Conservation (phyloP, 2,888 invertebrate genomes). For the Drosophila acutilabella region DNA sequence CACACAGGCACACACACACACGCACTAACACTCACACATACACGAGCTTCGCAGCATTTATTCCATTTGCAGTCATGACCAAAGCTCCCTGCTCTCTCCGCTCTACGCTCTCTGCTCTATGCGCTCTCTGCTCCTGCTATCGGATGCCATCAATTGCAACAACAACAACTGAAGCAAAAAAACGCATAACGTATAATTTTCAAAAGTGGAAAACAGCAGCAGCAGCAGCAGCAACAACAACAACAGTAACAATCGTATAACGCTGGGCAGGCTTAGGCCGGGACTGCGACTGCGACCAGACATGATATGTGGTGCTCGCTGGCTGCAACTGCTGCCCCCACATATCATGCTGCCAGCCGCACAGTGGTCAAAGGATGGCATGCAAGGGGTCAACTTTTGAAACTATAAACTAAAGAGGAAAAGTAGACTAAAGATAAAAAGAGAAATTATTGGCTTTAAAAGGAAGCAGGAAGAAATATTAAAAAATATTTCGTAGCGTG, state of each 20-base stretch:
- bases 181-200: slow-evolving; percentile 74
- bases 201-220: slow-evolving; percentile 73
- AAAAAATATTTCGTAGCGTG: too few species aligned
- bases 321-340: slow-evolving; percentile 55
- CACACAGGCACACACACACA: slow-evolving; percentile 18
- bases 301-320: slow-evolving; percentile 52
- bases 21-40: slow-evolving; percentile 9
- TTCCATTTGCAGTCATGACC: slow-evolving; percentile 25
- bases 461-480: too few species aligned
- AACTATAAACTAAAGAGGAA: background rate
- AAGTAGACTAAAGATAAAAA: background rate
- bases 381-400: background rate
- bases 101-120: slow-evolving; percentile 43
- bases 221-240: slow-evolving; percentile 37
- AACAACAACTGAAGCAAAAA: slow-evolving; percentile 33
- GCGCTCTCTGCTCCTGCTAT: slow-evolving; percentile 67
- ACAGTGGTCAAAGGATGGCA: slow-evolving; percentile 50
- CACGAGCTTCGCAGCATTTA: slow-evolving; percentile 10
- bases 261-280: slow-evolving; percentile 54
- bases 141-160: slow-evolving; percentile 78
- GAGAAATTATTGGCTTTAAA: background rate
- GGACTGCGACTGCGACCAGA: slow-evolving; percentile 37
- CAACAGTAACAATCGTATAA: slow-evolving; percentile 31
- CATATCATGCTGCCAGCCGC: slow-evolving; percentile 50
- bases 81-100: slow-evolving; percentile 35